Conservation (phyloP, 2,113 vertebrate genomes). For the Philantomba maxwellii region DNA sequence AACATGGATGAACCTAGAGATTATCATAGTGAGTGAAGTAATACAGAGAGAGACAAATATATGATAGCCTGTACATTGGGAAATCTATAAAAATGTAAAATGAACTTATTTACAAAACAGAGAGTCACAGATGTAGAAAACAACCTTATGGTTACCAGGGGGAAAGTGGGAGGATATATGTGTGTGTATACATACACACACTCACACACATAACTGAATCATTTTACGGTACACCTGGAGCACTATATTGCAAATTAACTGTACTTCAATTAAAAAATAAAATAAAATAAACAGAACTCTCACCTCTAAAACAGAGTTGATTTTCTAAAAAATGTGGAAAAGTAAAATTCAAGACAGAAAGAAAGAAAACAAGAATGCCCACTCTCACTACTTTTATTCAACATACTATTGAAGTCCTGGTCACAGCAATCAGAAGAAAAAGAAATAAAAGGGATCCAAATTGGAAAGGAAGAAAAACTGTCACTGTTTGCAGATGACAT, state of each 20-base stretch:
- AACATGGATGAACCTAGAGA: background rate
- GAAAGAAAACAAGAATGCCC: too few relatives aligned
- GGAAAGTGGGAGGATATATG: background rate
- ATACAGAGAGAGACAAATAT: background rate
- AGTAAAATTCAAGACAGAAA: background rate
- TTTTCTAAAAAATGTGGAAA: background rate
- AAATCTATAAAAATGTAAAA: background rate
- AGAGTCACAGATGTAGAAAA: background rate
- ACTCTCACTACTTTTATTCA: too few relatives aligned
- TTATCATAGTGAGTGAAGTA: background rate
- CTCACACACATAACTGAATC: background rate
- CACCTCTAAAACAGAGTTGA: background rate
- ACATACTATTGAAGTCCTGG: too few relatives aligned
- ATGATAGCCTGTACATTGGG: background rate
- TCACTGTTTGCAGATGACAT: too few relatives aligned
- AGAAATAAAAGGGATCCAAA: too few relatives aligned
- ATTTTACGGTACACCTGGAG: background rate
- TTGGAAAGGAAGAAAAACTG: too few relatives aligned
- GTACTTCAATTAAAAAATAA: background rate
- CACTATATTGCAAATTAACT: background rate
- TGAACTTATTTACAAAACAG: background rate
- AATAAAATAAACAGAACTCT: background rate
- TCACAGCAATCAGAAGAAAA: too few relatives aligned
- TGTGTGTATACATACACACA: background rate
- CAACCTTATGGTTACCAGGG: background rate